phyloP scores from a whole-genome alignment of 2,797 vertebrate species.

The Decapterus maruadsi region DNA sequence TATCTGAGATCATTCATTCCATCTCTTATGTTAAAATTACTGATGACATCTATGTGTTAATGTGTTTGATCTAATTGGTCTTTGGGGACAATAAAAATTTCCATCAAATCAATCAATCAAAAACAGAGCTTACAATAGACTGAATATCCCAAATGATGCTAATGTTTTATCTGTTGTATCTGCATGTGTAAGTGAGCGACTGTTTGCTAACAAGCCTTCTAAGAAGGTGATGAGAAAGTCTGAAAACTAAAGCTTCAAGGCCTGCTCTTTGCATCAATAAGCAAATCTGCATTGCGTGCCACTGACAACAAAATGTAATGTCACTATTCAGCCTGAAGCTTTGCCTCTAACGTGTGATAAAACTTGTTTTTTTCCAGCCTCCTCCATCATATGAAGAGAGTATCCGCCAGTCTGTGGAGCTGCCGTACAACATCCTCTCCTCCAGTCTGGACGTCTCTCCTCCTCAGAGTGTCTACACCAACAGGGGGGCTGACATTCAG shows the following conservation, averaged over 20 bases:
- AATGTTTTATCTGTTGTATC: not conserved
- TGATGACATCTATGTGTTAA: too few species aligned
- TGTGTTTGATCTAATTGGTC: too few species aligned
- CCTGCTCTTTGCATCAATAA: not conserved
- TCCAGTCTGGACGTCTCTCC: conserved; percentile 54
- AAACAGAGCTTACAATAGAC: not conserved
- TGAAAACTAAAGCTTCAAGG: not conserved
- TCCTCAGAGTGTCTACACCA: conserved; percentile 52
- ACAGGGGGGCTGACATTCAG: conserved; percentile 47
- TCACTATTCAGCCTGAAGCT: not conserved
- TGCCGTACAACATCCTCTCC: conserved; percentile 64
- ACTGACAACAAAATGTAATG: not conserved
- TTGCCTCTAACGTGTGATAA: not conserved
- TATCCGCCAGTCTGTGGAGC: conserved; percentile 83
- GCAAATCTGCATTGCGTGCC: not conserved
- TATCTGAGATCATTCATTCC: too few species aligned
- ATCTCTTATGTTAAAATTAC: too few species aligned
- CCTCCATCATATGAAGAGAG: conserved; percentile 91
- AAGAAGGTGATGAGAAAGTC: not conserved
- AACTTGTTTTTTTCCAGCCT: conserved; percentile 72
- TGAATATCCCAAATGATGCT: not conserved
- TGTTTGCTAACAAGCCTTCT: not conserved
- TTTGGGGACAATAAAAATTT: too few species aligned
- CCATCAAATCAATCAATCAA: too few species aligned
- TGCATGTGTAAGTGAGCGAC: not conserved